Evolutionary conservation across 2,113 vertebrate species (phyloP).

Genomic region (Aix galericulata): DNA sequence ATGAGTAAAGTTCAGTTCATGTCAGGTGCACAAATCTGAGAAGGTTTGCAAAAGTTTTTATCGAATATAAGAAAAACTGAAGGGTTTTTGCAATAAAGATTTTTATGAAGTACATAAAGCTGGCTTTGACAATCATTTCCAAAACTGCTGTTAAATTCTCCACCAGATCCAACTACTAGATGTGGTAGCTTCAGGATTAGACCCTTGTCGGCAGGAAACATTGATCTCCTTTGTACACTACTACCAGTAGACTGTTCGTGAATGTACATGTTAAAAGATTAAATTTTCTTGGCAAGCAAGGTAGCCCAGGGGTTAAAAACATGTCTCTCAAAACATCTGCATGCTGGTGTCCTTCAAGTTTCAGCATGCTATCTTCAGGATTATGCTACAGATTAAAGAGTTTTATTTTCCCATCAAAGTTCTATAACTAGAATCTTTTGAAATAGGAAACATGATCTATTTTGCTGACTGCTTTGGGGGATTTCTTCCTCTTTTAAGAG

Average conservation of each 20-base stretch:
- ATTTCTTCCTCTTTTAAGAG: conserved; percentile 10
- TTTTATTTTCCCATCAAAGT: conserved; percentile 41
- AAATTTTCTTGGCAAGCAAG: conserved; percentile 36
- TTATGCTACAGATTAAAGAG: conserved; percentile 49
- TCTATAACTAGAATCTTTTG: conserved; percentile 2
- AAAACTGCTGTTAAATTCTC: neutral
- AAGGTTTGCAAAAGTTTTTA: neutral
- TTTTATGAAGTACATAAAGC: neutral
- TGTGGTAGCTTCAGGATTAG: neutral
- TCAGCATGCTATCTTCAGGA: conserved; percentile 49
- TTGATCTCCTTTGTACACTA: neutral
- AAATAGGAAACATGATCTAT: conserved; percentile 43
- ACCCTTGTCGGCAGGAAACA: neutral
- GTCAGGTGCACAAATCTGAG: neutral
- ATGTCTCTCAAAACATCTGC: conserved; percentile 39
- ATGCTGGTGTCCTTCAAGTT: conserved; percentile 52
- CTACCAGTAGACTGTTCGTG: neutral
- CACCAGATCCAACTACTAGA: neutral
- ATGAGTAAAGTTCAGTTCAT: neutral
- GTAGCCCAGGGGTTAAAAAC: conserved; percentile 63
- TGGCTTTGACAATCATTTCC: neutral
- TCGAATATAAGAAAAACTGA: neutral
- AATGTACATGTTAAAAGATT: conserved; percentile 53
- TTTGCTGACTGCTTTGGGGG: conserved; percentile 18
- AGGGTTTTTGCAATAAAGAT: neutral